These are phyloP conservation scores for Spodoptera frugiperda DNA, from an alignment of 1,140 invertebrate genomes.

Conservation along the genomic window DNA sequence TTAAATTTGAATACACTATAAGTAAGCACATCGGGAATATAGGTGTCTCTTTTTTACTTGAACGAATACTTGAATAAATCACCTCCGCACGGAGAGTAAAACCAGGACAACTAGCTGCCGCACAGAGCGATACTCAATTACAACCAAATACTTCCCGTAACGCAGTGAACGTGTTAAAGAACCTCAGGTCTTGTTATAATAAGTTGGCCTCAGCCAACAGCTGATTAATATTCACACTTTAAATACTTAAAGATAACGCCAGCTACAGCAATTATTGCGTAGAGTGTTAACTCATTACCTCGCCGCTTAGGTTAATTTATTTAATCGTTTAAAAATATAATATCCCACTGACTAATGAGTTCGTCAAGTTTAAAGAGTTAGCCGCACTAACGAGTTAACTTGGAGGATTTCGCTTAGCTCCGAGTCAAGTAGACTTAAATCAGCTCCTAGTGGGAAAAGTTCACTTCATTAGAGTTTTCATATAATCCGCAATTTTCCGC, in stretches of 20 bases:
- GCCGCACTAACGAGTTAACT: slow-evolving; percentile 52
- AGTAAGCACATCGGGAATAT: too few species aligned
- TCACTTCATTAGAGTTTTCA: slow-evolving; percentile 32
- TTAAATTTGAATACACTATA: too few species aligned
- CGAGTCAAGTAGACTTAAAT: slow-evolving; percentile 35
- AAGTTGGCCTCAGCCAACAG: too few species aligned
- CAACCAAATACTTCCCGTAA: too few species aligned
- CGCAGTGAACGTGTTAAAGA: too few species aligned
- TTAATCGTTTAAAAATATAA: not conserved
- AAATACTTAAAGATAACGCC: not conserved
- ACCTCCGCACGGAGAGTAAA: too few species aligned
- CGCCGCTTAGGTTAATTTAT: not conserved
- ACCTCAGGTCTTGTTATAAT: too few species aligned
- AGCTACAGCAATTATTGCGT: not conserved
- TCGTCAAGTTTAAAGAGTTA: slow-evolving; percentile 39
- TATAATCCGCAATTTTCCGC: slow-evolving; percentile 5
- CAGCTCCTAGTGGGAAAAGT: slow-evolving; percentile 25
- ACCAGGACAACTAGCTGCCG: too few species aligned
- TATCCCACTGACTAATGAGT: slow-evolving; percentile 35
- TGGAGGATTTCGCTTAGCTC: slow-evolving; percentile 44
- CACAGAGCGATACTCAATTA: too few species aligned
- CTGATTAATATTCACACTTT: too few species aligned
- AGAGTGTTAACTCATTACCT: not conserved
- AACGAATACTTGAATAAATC: too few species aligned
- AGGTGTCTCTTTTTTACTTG: too few species aligned